Evolutionary conservation across 2,888 invertebrate species (phyloP), one percentile per base, ranked within the genome.

Genomic region (Andrena praecox): DNA sequence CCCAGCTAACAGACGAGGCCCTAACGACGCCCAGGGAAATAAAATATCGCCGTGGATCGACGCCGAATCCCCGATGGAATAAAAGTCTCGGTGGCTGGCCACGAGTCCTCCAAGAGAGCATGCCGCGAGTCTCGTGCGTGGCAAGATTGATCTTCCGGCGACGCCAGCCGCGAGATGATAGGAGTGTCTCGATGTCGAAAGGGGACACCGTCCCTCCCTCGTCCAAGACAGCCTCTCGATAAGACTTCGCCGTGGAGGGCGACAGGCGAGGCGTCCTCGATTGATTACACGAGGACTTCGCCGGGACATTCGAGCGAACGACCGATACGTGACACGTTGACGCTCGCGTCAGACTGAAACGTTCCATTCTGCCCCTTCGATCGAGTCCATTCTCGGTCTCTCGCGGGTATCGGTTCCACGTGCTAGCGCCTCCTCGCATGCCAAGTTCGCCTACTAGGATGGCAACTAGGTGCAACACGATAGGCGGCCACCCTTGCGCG

Each of bases 261-360:
- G 74, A 63, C 10, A 42, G 48, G 50, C 56, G 52, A 48, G 68
- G 68, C 59, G 71, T 54, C 67, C 59, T 63, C 81, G 81, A 81
- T 78, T 86, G 87, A 88, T 87, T 84, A 86, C 84, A 67, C 68
- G 66, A 42, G 54, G 64, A 71, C 74, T 79, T 69, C 86, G 24
- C 42, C 62, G 20, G 69, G 77, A 80, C 84, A 81, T 77, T 86
- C 84, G 77, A 79, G 78, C 66, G 27, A 78, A 83, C 78, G 83
- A 71, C 78, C 73, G 84, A 74, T 75, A 84, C 83, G 83, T 84
- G 84, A 84, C 84, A 84, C 84, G 84, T 71, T 54, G 67, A 78
- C 78, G 78, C 20, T 74, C 67, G 54, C 77, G 63, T 48, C 84
- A 70, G 84, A 83, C 74, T 62, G 77, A 71, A 56, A 78, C 67